Percentiles rank a stretch among this genome's conserved stretches.
phyloP scores from a whole-genome alignment of 2,797 vertebrate species.

The Okamejei kenojei region DNA sequence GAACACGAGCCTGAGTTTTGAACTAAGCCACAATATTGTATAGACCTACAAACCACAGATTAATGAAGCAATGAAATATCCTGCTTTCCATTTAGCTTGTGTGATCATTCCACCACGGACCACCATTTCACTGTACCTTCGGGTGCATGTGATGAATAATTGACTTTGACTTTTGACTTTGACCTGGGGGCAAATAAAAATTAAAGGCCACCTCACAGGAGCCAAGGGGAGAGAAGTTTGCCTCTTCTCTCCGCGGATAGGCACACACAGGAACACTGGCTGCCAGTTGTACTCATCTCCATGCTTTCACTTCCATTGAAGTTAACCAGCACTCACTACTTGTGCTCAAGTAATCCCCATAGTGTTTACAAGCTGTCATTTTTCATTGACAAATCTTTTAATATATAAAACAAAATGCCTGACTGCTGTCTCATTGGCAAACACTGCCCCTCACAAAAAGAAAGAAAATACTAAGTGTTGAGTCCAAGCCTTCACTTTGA shows the following conservation, averaged over 20 bases:
- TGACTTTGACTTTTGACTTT: too few relatives aligned
- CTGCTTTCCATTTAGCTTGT: neutral
- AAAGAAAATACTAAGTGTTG: neutral
- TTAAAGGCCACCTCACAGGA: neutral
- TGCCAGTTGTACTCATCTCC: too few relatives aligned
- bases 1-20: neutral
- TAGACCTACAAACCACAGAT: neutral
- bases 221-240: neutral
- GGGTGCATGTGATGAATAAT: too few relatives aligned
- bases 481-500: neutral
- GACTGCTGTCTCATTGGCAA: neutral
- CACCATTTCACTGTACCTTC: too few relatives aligned
- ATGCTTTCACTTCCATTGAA: too few relatives aligned
- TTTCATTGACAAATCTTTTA: neutral
- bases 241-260: too few relatives aligned
- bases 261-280: too few relatives aligned
- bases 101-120: neutral
- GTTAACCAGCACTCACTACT: too few relatives aligned
- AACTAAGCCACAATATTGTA: neutral
- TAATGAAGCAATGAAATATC: neutral
- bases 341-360: neutral
- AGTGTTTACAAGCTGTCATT: neutral
- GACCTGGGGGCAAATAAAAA: neutral
- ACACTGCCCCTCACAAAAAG: neutral
- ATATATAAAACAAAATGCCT: neutral